Evolutionary conservation across 2,113 vertebrate species (phyloP).

Genomic region (Scomber scombrus): DNA sequence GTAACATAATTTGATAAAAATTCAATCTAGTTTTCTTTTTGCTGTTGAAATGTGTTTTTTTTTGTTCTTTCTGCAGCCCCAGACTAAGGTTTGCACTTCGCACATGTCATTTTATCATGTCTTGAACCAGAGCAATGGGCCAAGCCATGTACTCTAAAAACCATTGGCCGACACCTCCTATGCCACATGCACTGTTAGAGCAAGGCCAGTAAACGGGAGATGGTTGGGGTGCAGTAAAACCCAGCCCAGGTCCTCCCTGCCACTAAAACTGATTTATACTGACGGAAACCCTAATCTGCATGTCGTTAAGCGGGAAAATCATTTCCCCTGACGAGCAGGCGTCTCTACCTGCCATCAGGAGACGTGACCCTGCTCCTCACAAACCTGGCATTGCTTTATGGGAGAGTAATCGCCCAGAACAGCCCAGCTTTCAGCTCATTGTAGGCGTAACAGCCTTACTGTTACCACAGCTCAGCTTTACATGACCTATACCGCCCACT

Average conservation of each 20-base stretch:
- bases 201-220: slow-evolving; percentile 64
- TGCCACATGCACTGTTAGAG: slow-evolving; percentile 56
- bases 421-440: slow-evolving; percentile 63
- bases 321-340: slow-evolving; percentile 90
- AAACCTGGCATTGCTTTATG: slow-evolving; percentile 88
- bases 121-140: slow-evolving; percentile 55
- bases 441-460: slow-evolving; percentile 36
- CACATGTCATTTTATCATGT: slow-evolving; percentile 36
- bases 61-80: neutral
- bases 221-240: slow-evolving; percentile 74
- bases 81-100: slow-evolving; percentile 27
- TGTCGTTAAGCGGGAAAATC: slow-evolving; percentile 92
- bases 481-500: slow-evolving; percentile 39
- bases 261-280: slow-evolving; percentile 97
- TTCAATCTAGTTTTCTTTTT: slow-evolving; percentile 67
- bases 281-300: slow-evolving; percentile 93
- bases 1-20: slow-evolving; percentile 72
- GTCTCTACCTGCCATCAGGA: slow-evolving; percentile 86
- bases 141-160: slow-evolving; percentile 45
- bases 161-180: slow-evolving; percentile 28
- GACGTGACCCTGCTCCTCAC: slow-evolving; percentile 88
- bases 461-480: slow-evolving; percentile 49
- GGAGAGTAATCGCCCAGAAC: slow-evolving; percentile 84
- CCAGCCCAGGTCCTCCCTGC: slow-evolving; percentile 76
- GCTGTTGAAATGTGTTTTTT: slow-evolving; percentile 39